Base-by-base conservation (phyloP, 2,797 vertebrate genomes). In the Botia almorhae region DNA sequence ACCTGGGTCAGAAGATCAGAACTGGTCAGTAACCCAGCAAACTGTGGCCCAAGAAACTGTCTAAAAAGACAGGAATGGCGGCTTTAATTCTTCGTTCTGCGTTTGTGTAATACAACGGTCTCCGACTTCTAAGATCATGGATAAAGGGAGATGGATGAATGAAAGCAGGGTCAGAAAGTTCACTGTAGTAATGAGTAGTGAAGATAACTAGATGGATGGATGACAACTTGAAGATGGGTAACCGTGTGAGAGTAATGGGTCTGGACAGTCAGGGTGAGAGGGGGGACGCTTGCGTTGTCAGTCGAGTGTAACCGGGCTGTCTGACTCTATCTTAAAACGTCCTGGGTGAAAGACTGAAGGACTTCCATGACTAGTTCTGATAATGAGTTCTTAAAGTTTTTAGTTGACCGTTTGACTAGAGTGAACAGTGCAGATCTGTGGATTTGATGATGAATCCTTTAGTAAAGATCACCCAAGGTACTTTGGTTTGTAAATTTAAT, bases 61-160 rank as follows among this genome's bases (percentile, higher is more conserved):
- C 33, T 33, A 33, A 33, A 26, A 21, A 26, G 23, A n/a, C 23
- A 21, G 43, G 12, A 63, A 74, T 13, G 4, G 39, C 4, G 67
- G 58, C 75, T 76, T 84, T 29, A 48, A 8, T 8, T 68, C 55
- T 77, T 85, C 82, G 53, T 80, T 83, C 21, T 81, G 71, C 60
- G 23, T 36, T 58, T 43, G 55, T 63, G 26, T 82, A 77, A 80
- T 43, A 79, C 88, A 88, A 87, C 80, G 50, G 84, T 83, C 78
- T 33, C 3, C 64, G 76, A 87, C 85, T 72, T 79, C 82, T 87
- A 69, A 84, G 72, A 85, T 84, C 81, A 82, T 29, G 46, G 76
- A 36, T 33, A 23, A 29, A 33, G 60, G n/a, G 79, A 77, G 60
- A 75, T 29, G 58, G 73, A 72, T 55, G 67, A 79, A 58, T 68